Percentiles rank a stretch among this genome's conserved stretches.
Conservation (phyloP, 2,113 vertebrate species). For the Lates calcarifer region DNA sequence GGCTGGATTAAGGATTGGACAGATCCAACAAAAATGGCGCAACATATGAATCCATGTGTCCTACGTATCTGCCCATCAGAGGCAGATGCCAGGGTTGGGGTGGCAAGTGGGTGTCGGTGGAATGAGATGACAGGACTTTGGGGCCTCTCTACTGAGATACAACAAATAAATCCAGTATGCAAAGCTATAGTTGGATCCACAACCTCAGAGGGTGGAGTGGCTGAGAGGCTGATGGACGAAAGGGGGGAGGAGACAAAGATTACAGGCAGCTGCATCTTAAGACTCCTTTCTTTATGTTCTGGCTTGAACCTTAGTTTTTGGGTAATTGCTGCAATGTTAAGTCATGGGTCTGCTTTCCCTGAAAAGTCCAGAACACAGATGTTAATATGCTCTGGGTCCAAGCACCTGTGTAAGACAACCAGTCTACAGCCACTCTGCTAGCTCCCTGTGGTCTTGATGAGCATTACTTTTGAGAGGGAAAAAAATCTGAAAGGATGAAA, state of each 20-base stretch:
- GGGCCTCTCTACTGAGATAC: constrained; percentile 7
- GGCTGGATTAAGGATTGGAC: constrained; percentile 58
- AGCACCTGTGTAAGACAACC: not conserved
- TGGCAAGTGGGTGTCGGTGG: constrained; percentile 46
- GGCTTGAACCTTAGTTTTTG: constrained; percentile 28
- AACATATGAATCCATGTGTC: constrained; percentile 49
- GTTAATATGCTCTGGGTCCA: not conserved
- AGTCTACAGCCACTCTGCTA: not conserved
- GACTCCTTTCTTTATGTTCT: constrained; percentile 29
- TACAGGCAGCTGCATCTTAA: constrained; percentile 58
- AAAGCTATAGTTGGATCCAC: constrained; percentile 2
- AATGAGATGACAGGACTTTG: constrained; percentile 54
- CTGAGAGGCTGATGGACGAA: constrained; percentile 25
- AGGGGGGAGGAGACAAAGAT: constrained; percentile 31
- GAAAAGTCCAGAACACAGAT: constrained; percentile 12
- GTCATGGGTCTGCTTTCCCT: constrained; percentile 13
- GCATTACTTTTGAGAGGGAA: not conserved
- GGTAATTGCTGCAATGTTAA: constrained; percentile 27
- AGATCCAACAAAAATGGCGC: constrained; percentile 51
- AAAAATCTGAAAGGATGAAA: not conserved
- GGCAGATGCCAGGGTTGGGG: constrained; percentile 47
- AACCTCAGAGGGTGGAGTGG: constrained; percentile 33
- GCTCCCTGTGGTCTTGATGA: not conserved
- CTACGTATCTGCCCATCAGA: constrained; percentile 26
- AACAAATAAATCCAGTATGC: constrained; percentile 27